These are phyloP conservation scores for Ptychadena robeensis DNA, from an alignment of 2,797 vertebrate genomes.

Conservation along the genomic window DNA sequence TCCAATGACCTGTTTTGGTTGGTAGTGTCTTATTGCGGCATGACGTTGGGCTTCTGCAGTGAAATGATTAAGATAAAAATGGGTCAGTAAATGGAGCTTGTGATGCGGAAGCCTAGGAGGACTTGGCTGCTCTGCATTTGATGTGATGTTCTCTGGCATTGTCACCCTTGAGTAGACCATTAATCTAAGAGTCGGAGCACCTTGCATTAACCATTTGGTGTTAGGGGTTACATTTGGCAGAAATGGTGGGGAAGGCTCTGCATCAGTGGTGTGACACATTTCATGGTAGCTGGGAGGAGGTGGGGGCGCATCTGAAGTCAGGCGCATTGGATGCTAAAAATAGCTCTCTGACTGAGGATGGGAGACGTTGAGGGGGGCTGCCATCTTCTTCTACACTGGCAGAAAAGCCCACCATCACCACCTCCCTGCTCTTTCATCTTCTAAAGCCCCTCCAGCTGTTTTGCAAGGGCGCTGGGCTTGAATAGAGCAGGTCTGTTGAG, in stretches of 20 bases:
- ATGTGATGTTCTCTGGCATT: background rate
- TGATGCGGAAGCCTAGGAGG: background rate
- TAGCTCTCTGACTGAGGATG: slow-evolving; percentile 43
- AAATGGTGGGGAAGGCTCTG: slow-evolving; percentile 45
- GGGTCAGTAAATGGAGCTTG: background rate
- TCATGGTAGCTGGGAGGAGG: slow-evolving; percentile 48
- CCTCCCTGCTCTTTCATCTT: background rate
- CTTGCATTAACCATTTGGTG: slow-evolving; percentile 10
- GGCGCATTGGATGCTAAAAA: slow-evolving; percentile 61
- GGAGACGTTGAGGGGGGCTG: slow-evolving; percentile 51
- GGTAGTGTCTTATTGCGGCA: background rate
- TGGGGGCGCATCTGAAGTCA: slow-evolving; percentile 55
- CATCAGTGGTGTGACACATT: slow-evolving; percentile 56
- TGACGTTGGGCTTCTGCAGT: background rate
- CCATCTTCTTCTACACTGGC: slow-evolving; percentile 22
- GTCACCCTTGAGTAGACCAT: no score
- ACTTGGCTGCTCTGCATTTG: background rate
- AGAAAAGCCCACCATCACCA: slow-evolving; percentile 1
- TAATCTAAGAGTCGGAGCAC: background rate
- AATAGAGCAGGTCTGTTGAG: background rate
- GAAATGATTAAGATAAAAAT: background rate
- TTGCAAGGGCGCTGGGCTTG: background rate
- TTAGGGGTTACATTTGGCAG: background rate
- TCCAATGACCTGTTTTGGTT: background rate
- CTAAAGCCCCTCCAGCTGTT: background rate